phyloP scores from a whole-genome alignment of 2,797 vertebrate species.

The Pantherophis alleghaniensis region DNA sequence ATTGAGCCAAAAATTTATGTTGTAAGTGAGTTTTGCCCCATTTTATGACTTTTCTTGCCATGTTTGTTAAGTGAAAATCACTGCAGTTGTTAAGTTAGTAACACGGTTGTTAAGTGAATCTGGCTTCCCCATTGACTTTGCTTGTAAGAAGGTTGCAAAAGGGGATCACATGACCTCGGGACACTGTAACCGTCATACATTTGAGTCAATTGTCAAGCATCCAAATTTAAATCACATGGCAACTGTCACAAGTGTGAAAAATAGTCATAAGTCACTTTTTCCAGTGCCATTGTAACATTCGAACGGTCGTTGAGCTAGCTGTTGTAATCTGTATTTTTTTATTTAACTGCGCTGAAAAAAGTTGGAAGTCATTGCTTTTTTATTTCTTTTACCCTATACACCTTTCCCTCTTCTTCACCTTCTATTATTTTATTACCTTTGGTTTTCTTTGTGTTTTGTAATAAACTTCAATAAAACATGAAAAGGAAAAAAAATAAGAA shows the following conservation, averaged over 20 bases:
- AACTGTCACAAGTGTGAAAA: not conserved
- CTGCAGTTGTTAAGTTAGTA: no score
- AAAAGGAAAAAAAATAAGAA: not conserved
- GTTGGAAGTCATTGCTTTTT: not conserved
- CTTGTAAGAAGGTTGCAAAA: no score
- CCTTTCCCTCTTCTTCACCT: not conserved
- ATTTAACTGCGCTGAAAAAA: not conserved
- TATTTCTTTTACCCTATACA: not conserved
- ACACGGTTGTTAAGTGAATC: no score
- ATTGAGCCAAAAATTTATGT: no score
- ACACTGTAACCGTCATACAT: no score
- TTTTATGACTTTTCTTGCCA: no score
- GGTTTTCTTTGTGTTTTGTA: not conserved
- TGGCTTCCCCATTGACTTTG: no score
- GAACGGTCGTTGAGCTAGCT: not conserved
- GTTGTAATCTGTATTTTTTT: not conserved
- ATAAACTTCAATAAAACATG: not conserved
- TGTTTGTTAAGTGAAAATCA: no score
- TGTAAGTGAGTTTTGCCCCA: no score
- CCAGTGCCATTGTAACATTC: not conserved
- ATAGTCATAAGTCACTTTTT: not conserved
- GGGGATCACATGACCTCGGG: fast-evolving
- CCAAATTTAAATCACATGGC: not conserved
- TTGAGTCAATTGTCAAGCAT: no score
- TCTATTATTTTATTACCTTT: not conserved